Conservation (phyloP, 2,113 vertebrate species). For the Eulemur rufifrons region DNA sequence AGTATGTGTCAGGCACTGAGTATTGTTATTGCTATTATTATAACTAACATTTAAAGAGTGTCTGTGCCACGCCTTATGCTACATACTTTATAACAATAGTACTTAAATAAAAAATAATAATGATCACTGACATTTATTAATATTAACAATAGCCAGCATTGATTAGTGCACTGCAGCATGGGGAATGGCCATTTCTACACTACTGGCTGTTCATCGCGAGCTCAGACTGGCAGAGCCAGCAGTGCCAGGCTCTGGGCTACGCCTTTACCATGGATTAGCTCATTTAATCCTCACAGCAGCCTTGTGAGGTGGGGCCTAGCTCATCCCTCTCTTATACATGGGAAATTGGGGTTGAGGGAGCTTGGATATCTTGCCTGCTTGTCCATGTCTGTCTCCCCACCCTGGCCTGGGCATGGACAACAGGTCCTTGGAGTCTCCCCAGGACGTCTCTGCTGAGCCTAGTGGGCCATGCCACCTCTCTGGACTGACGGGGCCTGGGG, state of each 20-base stretch:
- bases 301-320: background rate
- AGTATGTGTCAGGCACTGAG: background rate
- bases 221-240: background rate
- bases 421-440: background rate
- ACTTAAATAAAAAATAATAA: background rate
- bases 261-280: background rate
- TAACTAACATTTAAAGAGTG: background rate
- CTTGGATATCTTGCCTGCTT: background rate
- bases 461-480: background rate
- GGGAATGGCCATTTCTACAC: background rate
- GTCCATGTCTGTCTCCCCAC: background rate
- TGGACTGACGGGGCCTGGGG: background rate
- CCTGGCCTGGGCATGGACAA: background rate
- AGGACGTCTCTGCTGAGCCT: background rate
- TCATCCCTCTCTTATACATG: background rate
- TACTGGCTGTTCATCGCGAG: background rate
- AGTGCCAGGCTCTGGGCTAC: background rate
- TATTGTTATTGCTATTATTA: background rate
- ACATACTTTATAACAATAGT: background rate
- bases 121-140: background rate
- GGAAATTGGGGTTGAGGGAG: background rate
- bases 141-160: background rate
- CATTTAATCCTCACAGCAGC: background rate
- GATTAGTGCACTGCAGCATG: background rate
- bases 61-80: background rate